Evolutionary conservation across 2,888 invertebrate genomes (phyloP).

Genomic region (Zaprionus lineosus): DNA sequence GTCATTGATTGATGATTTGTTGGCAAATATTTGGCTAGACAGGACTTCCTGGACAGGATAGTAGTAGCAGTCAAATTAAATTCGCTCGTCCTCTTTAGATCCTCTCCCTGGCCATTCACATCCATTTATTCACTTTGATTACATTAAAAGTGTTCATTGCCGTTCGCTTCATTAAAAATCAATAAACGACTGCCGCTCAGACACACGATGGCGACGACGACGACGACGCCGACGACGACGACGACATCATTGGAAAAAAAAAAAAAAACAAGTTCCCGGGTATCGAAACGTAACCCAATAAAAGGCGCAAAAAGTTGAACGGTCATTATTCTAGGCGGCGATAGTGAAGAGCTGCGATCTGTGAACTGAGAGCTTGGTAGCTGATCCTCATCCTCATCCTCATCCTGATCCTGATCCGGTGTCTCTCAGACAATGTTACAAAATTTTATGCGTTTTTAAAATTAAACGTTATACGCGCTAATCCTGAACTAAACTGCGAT

Average conservation of each 20-base stretch:
- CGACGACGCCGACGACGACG: neutral
- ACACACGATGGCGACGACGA: too few species aligned
- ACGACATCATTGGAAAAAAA: neutral
- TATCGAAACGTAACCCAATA: slow-evolving; percentile 46
- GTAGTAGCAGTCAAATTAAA: neutral
- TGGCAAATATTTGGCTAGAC: slow-evolving; percentile 69
- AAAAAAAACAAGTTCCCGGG: slow-evolving; percentile 26
- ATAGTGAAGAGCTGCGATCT: too few species aligned
- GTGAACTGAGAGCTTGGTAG: too few species aligned
- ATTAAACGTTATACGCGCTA: slow-evolving; percentile 77
- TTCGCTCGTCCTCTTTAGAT: too few species aligned
- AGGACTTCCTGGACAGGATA: slow-evolving; percentile 23
- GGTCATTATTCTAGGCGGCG: slow-evolving; percentile 36
- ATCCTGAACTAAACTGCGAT: slow-evolving; percentile 76
- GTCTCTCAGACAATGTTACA: slow-evolving; percentile 68
- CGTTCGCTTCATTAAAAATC: slow-evolving; percentile 80
- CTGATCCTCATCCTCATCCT: too few species aligned
- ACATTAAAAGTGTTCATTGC: slow-evolving; percentile 57
- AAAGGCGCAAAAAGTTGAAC: slow-evolving; percentile 68
- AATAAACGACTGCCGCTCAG: slow-evolving; percentile 74
- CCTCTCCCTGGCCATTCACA: neutral
- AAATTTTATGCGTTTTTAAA: slow-evolving; percentile 77
- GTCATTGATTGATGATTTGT: slow-evolving; percentile 70
- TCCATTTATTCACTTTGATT: slow-evolving; percentile 10
- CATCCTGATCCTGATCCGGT: neutral